Evolutionary conservation across 2,888 invertebrate genomes (phyloP).

Genomic region (Rhingia campestris): DNA sequence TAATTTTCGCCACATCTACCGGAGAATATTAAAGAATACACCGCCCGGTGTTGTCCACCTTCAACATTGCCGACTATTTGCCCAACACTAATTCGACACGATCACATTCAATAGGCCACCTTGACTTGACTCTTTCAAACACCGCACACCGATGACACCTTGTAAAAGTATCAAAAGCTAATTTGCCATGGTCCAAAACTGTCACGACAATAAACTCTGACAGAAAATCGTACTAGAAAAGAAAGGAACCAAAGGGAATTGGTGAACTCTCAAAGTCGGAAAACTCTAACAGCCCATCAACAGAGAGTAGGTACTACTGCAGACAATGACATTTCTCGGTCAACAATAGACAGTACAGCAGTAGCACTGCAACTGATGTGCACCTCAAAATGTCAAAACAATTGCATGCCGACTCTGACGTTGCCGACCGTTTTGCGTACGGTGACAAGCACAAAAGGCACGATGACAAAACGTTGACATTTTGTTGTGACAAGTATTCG

Average conservation of each 20-base stretch:
- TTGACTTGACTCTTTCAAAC: conserved; percentile 21
- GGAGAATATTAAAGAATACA: conserved; percentile 49
- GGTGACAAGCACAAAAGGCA: neutral
- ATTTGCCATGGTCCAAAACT: conserved; percentile 71
- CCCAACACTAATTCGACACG: conserved; percentile 71
- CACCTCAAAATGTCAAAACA: conserved; percentile 55
- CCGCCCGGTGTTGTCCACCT: conserved; percentile 45
- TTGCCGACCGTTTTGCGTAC: neutral
- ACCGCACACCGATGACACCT: conserved; percentile 21
- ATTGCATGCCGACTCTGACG: conserved; percentile 34
- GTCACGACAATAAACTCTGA: conserved; percentile 54
- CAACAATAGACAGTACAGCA: conserved; percentile 46
- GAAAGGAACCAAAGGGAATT: neutral
- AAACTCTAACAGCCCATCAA: conserved; percentile 41
- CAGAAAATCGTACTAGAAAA: conserved; percentile 40
- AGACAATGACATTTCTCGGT: conserved; percentile 66
- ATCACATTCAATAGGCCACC: conserved; percentile 48
- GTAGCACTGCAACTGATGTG: conserved; percentile 36
- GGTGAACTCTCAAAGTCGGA: conserved; percentile 55
- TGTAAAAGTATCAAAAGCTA: conserved; percentile 60
- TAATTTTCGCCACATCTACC: conserved; percentile 42
- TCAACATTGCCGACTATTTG: conserved; percentile 60
- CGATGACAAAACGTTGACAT: conserved; percentile 63
- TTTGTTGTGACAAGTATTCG: conserved; percentile 63
- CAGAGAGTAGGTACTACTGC: neutral